Evolutionary conservation across 1,140 invertebrate species (phyloP).

Genomic region (Drosophila santomea): DNA sequence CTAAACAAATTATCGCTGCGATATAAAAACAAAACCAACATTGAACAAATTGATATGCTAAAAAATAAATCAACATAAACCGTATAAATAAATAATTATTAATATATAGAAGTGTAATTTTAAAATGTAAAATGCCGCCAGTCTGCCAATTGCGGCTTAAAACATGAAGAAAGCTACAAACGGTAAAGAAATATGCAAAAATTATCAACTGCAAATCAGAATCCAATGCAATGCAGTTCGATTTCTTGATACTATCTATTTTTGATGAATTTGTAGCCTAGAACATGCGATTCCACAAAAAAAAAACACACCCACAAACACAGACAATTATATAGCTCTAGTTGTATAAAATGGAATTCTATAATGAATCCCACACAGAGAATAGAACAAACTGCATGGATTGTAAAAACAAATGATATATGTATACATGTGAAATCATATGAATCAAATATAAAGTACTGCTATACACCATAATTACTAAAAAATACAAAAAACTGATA

Average conservation of each 20-base stretch:
- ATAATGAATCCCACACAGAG: constrained; percentile 19
- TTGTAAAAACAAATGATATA: constrained; percentile 28
- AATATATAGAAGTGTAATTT: constrained; percentile 45
- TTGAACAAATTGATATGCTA: constrained; percentile 63
- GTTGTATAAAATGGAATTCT: constrained; percentile 31
- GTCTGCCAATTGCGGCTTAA: constrained; percentile 51
- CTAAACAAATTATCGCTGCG: constrained; percentile 73
- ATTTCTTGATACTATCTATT: constrained; percentile 33
- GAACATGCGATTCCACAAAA: constrained; percentile 31
- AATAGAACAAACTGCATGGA: constrained; percentile 18
- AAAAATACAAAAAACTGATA: constrained; percentile 2
- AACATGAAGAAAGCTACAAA: not conserved
- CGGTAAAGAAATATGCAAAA: not conserved
- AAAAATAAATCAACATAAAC: constrained; percentile 24
- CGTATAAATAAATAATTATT: constrained; percentile 15
- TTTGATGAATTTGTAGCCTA: constrained; percentile 46
- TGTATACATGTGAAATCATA: constrained; percentile 14
- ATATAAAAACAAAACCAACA: constrained; percentile 66
- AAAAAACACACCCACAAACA: constrained; percentile 17
- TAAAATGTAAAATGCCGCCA: constrained; percentile 34
- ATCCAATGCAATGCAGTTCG: constrained; percentile 3
- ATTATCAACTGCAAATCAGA: constrained; percentile 4
- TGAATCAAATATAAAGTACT: constrained; percentile 42
- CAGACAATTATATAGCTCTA: constrained; percentile 33
- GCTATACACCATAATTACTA: constrained; percentile 21